Base-by-base conservation (phyloP, 1,140 invertebrate genomes). In the Orussus abietinus region DNA sequence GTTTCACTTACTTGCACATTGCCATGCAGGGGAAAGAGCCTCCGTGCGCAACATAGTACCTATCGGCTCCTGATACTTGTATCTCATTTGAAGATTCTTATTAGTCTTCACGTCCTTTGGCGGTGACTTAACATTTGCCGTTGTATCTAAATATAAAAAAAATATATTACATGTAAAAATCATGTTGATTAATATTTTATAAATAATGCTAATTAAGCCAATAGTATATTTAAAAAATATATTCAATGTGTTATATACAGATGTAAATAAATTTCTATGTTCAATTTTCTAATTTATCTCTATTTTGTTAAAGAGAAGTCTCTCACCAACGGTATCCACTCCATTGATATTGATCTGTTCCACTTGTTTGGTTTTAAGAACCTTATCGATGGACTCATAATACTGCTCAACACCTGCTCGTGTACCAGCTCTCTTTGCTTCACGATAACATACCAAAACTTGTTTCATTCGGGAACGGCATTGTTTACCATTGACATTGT, bases 401-500 rank as follows among this genome's bases (percentile, higher is more conserved):
- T 72, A 72, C 21, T 70, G 66, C 25, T 74, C 70, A 7, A 74
- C 62, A 7, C 59, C 59, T 26, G 57, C 64, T 1, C 51, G 42
- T 12, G 68, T 70, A 1, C 68, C 66, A 14, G 53, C 53, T 40
- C 63, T 54, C 39, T 72, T 73, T 6, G 69, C 64, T 41, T 74
- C 72, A 0, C 66, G 60, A 39, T 74, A 74, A 38, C 72, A 73
- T 4, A 74, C 62, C 4, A 74, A 30, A 0, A 74, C 59, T 6
- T 69, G 69, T 40, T 74, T 73, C 61, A 74, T 74, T 11, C 72
- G 53, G 1, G 70, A 72, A 30, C 66, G 55, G 38, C 72, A 74
- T 30, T 74, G 70, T 42, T 69, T 72, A 0, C 52, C 66, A 4
- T 53, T 55, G 2, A 72, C 70, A 40, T 64, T 63, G 26, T 72